These are phyloP conservation scores for Meiosimyza decipiens DNA, from an alignment of 2,888 invertebrate species.

Conservation along the genomic window DNA sequence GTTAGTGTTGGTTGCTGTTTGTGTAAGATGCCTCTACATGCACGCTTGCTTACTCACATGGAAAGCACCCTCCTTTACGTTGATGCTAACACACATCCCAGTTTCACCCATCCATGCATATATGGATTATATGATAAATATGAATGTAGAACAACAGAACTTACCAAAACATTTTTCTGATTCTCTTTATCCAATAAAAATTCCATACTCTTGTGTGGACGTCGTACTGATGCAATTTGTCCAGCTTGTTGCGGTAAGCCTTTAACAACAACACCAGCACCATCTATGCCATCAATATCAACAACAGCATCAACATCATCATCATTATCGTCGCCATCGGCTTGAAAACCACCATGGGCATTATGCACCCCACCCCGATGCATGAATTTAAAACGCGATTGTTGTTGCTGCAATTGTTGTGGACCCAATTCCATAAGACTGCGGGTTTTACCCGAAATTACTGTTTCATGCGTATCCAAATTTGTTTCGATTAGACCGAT, in stretches of 20 bases:
- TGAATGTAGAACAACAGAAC: constrained; percentile 57
- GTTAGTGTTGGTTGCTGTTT: too few species aligned
- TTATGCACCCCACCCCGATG: constrained; percentile 39
- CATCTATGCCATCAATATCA: constrained; percentile 56
- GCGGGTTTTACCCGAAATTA: constrained; percentile 73
- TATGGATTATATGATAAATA: too few species aligned
- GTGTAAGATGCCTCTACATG: too few species aligned
- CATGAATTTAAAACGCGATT: constrained; percentile 38
- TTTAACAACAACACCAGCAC: constrained; percentile 52
- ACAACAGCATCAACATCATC: constrained; percentile 44
- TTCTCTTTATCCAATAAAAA: constrained; percentile 94
- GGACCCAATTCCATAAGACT: constrained; percentile 75
- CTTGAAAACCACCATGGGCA: constrained; percentile 42
- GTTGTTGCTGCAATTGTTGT: constrained; percentile 52
- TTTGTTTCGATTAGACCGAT: constrained; percentile 91
- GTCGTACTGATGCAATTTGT: constrained; percentile 63
- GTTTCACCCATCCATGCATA: background rate
- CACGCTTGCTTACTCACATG: too few species aligned
- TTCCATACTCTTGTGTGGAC: constrained; percentile 93
- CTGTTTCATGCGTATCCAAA: constrained; percentile 81
- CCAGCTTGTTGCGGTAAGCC: constrained; percentile 51
- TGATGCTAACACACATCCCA: background rate
- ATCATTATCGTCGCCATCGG: constrained; percentile 42
- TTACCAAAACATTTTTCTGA: constrained; percentile 87
- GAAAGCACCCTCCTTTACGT: constrained; percentile 1